Evolutionary conservation across 2,888 invertebrate species (phyloP).

Genomic region (Habroteleia sp.): DNA sequence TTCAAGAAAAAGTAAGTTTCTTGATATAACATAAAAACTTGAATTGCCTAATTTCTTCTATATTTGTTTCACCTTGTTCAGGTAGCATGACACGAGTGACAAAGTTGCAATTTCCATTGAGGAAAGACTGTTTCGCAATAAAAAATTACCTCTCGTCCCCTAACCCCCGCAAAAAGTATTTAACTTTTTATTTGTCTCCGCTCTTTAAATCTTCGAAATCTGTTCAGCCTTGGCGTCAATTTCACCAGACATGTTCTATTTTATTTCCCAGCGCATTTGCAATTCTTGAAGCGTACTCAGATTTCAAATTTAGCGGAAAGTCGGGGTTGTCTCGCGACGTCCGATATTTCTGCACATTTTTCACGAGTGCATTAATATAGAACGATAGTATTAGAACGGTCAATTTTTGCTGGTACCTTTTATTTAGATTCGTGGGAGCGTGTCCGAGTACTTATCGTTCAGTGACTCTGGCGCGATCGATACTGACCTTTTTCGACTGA

Average conservation of each 20-base stretch:
- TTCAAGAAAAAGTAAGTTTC: too few relatives aligned
- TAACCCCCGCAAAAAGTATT: too few relatives aligned
- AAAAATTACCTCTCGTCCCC: too few relatives aligned
- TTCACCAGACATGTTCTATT: too few relatives aligned
- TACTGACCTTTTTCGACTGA: conserved; percentile 88
- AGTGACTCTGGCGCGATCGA: conserved; percentile 32
- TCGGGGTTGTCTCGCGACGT: neutral
- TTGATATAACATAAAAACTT: too few relatives aligned
- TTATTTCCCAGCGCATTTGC: conserved; percentile 10
- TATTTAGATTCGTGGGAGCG: neutral
- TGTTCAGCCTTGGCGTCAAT: too few relatives aligned
- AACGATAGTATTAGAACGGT: neutral
- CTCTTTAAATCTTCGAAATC: too few relatives aligned
- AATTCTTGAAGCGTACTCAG: conserved; percentile 12
- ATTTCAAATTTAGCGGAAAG: conserved; percentile 18
- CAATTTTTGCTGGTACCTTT: neutral
- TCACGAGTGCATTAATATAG: conserved; percentile 12
- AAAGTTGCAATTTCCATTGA: too few relatives aligned
- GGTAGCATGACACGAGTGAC: too few relatives aligned
- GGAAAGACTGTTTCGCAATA: too few relatives aligned
- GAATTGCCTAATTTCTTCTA: too few relatives aligned
- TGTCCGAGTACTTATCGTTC: conserved; percentile 31
- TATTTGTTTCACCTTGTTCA: too few relatives aligned
- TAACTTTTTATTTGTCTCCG: neutral
- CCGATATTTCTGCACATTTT: neutral